Percentiles rank a stretch among this genome's conserved stretches.
Evolutionary conservation across 1,140 invertebrate genomes (phyloP).

Genomic region (Bombus ignitus): DNA sequence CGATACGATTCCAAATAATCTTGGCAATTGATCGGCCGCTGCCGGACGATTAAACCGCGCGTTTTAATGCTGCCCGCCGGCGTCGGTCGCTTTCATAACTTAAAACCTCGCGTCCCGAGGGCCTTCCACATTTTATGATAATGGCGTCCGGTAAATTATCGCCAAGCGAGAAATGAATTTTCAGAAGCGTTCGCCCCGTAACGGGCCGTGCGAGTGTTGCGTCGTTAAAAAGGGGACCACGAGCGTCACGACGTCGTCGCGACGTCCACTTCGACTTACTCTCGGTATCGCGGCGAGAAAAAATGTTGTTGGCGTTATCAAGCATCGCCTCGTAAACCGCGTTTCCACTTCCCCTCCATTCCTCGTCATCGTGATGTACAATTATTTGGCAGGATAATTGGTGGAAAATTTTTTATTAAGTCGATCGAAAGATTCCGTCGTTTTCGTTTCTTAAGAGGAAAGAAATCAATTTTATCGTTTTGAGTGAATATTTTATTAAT

Average conservation of each 20-base stretch:
- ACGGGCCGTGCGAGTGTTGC: background rate
- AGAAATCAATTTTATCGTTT: too few relatives aligned
- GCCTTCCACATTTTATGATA: conserved; percentile 66
- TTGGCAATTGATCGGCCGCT: conserved; percentile 63
- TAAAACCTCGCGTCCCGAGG: conserved; percentile 40
- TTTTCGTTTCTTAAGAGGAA: too few relatives aligned
- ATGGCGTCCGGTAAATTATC: conserved; percentile 63
- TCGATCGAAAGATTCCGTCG: too few relatives aligned
- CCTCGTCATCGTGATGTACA: background rate
- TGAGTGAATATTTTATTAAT: too few relatives aligned
- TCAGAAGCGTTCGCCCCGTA: conserved; percentile 46
- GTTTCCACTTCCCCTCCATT: conserved; percentile 20
- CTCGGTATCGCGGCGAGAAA: background rate
- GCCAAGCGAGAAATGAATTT: conserved; percentile 57
- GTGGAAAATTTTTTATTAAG: too few relatives aligned
- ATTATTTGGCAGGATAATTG: too few relatives aligned
- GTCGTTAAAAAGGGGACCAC: conserved; percentile 45
- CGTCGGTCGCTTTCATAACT: conserved; percentile 64
- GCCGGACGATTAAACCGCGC: conserved; percentile 58
- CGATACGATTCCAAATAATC: conserved; percentile 70
- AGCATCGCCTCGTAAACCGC: conserved; percentile 4
- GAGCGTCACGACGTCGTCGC: conserved; percentile 9
- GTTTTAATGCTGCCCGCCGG: conserved; percentile 60
- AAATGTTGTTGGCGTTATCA: conserved; percentile 26
- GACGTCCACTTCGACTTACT: background rate